These are phyloP conservation scores for Drosophila nannoptera DNA, from an alignment of 1,140 invertebrate species.

Conservation along the genomic window DNA sequence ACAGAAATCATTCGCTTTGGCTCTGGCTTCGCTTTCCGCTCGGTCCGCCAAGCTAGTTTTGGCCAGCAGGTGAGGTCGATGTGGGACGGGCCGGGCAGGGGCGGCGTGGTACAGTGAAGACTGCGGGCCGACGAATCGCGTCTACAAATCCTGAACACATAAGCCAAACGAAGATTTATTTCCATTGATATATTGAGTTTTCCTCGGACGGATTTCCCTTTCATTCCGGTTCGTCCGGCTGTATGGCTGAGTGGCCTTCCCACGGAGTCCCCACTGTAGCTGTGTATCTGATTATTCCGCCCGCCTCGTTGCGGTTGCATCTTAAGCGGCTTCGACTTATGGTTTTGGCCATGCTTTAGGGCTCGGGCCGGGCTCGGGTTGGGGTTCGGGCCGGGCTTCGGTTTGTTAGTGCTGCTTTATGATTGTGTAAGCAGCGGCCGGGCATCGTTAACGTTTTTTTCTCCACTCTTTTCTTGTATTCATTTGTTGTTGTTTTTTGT, in stretches of 20 bases:
- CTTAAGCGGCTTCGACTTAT: slow-evolving; percentile 56
- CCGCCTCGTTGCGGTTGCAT: slow-evolving; percentile 40
- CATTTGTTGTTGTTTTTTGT: slow-evolving; percentile 28
- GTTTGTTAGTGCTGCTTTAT: slow-evolving; percentile 55
- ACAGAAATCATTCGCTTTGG: slow-evolving; percentile 68
- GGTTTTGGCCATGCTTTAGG: slow-evolving; percentile 67
- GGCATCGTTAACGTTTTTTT: slow-evolving; percentile 61
- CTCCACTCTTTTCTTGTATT: too few relatives aligned
- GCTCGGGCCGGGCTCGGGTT: slow-evolving; percentile 1
- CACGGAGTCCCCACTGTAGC: slow-evolving; percentile 23
- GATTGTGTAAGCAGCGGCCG: slow-evolving; percentile 58
- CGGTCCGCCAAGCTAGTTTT: slow-evolving; percentile 39
- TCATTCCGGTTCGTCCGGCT: too few relatives aligned
- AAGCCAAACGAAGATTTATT: too few relatives aligned
- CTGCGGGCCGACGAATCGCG: neutral
- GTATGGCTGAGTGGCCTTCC: too few relatives aligned
- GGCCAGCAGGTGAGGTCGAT: slow-evolving; percentile 62
- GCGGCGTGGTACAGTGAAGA: slow-evolving; percentile 26
- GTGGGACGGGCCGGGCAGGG: neutral
- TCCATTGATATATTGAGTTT: too few relatives aligned
- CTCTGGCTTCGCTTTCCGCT: neutral
- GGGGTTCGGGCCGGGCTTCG: neutral
- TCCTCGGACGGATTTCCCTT: too few relatives aligned
- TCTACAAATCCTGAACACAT: too few relatives aligned
- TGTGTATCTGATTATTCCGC: slow-evolving; percentile 46